These are phyloP conservation scores for Hypsibius dujardini DNA, from an alignment of 1,140 invertebrate genomes.

Conservation along the genomic window DNA sequence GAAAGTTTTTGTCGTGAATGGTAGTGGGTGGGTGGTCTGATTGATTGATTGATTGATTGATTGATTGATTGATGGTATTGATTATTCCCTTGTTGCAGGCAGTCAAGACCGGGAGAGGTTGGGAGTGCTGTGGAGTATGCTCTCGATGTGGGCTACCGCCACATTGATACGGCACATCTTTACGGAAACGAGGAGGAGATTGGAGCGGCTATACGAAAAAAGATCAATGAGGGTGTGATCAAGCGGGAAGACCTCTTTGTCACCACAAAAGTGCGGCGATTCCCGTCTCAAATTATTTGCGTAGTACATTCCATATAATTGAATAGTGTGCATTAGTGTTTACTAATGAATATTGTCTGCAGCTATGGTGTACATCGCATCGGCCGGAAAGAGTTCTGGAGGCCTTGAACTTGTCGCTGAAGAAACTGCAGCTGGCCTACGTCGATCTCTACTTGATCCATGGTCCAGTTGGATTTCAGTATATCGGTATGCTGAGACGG, in stretches of 20 bases:
- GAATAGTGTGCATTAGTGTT: no score
- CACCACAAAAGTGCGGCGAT: conserved; percentile 52
- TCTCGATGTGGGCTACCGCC: conserved; percentile 49
- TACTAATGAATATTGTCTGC: background rate
- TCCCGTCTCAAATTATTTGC: no score
- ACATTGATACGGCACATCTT: conserved; percentile 48
- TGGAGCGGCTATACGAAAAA: conserved; percentile 31
- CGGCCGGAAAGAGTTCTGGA: conserved; percentile 47
- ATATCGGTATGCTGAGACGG: background rate
- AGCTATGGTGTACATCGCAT: background rate
- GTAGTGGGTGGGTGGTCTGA: no score
- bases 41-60: no score
- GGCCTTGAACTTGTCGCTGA: conserved; percentile 50
- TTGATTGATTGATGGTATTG: no score
- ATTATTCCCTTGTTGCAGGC: background rate
- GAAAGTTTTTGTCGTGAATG: no score
- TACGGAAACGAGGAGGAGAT: conserved; percentile 38
- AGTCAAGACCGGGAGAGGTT: conserved; percentile 46
- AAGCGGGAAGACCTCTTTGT: conserved; percentile 25
- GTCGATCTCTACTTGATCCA: conserved; percentile 69
- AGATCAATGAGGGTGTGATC: conserved; percentile 30
- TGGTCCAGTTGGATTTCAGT: conserved; percentile 38
- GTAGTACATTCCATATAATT: no score
- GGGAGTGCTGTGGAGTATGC: conserved; percentile 42
- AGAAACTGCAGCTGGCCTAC: conserved; percentile 54